Evolutionary conservation across 2,888 invertebrate species (phyloP).

Genomic region (Graphium colonna): DNA sequence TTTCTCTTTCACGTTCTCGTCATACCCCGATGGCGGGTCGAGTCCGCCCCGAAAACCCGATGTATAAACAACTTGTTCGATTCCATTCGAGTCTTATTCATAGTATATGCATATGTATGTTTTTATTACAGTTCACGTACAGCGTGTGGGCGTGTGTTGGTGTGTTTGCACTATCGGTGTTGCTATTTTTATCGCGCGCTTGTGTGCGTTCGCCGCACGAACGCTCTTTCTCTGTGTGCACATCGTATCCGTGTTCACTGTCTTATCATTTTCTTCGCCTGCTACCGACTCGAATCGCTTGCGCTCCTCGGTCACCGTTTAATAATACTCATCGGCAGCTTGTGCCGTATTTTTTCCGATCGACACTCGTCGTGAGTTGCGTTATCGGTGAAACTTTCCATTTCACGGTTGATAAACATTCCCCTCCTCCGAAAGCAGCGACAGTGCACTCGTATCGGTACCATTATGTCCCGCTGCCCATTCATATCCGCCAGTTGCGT

Average conservation of each 20-base stretch:
- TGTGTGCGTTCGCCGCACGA: constrained; percentile 45
- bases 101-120: constrained; percentile 66
- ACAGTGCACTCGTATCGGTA: neutral
- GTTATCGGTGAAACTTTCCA: constrained; percentile 7
- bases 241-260: constrained; percentile 64
- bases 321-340: constrained; percentile 10
- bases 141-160: constrained; percentile 74
- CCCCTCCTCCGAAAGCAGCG: neutral
- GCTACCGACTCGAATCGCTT: constrained; percentile 55
- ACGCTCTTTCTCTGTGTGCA: constrained; percentile 44
- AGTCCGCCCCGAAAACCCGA: constrained; percentile 37
- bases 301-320: constrained; percentile 33
- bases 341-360: neutral
- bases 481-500: constrained; percentile 1
- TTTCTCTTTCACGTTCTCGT: constrained; percentile 19
- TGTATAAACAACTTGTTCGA: constrained; percentile 55
- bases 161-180: constrained; percentile 75
- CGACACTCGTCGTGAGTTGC: neutral
- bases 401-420: neutral
- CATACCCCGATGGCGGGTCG: constrained; percentile 36
- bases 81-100: constrained; percentile 69
- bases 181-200: constrained; percentile 59
- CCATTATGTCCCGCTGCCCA: neutral
- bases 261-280: constrained; percentile 67
- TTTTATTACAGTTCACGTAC: constrained; percentile 76